A percentile compares a stretch with the other conserved stretches of the same genome.
phyloP scores from a whole-genome alignment of 2,888 invertebrate genomes.

The Drosophila mimetica region DNA sequence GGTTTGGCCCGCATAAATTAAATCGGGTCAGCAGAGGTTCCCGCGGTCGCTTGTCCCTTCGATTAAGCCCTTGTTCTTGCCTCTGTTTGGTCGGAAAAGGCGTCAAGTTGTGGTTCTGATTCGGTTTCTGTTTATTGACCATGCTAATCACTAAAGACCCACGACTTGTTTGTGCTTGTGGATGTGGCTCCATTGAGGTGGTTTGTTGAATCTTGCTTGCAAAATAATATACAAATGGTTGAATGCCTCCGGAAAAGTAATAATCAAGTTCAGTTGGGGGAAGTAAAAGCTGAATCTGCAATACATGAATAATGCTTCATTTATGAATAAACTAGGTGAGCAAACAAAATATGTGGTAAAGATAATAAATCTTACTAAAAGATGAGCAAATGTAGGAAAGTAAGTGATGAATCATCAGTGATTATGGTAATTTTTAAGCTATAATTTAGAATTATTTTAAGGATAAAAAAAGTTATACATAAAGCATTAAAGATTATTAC shows the following conservation, averaged over 20 bases:
- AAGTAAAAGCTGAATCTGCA: background rate
- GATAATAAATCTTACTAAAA: too few relatives aligned
- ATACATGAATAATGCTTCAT: background rate
- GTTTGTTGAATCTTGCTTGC: background rate
- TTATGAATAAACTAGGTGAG: background rate
- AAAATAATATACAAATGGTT: background rate
- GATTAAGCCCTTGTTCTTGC: conserved; percentile 11
- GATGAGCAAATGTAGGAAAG: too few relatives aligned
- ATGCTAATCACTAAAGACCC: conserved; percentile 46
- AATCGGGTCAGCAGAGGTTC: conserved; percentile 51
- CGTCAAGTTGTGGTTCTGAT: conserved; percentile 56
- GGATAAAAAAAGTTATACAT: too few relatives aligned
- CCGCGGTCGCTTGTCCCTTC: conserved; percentile 41
- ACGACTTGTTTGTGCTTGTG: conserved; percentile 7
- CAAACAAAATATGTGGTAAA: too few relatives aligned
- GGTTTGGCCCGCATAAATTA: conserved; percentile 65
- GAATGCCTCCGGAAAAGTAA: background rate
- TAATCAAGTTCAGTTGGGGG: background rate
- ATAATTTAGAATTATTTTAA: too few relatives aligned
- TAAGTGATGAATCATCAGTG: too few relatives aligned
- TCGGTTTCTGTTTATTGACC: conserved; percentile 62
- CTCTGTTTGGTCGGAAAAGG: conserved; percentile 48
- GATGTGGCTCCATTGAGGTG: conserved; percentile 4
- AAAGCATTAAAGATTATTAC: too few relatives aligned
- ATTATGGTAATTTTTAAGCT: too few relatives aligned